Conservation (phyloP, 2,797 vertebrate genomes). For the Dryobates pubescens region DNA sequence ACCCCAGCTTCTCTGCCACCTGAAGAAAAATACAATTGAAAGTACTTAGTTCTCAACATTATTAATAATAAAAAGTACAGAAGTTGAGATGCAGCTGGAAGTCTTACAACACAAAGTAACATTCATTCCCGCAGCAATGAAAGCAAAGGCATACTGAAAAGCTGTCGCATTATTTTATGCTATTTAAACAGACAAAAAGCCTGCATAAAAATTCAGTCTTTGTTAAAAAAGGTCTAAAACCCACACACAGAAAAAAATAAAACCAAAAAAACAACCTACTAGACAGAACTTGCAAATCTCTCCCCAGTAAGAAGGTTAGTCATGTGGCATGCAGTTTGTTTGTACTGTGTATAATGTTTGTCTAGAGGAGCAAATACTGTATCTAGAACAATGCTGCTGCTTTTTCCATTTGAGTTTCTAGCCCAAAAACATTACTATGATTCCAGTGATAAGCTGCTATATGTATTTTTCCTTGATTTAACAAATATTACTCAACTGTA, state of each 20-base stretch:
- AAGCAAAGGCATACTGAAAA: background rate
- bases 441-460: background rate
- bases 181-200: background rate
- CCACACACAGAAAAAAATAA: background rate
- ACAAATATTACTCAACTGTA: too few species aligned
- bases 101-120: background rate
- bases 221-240: background rate
- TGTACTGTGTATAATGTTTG: background rate
- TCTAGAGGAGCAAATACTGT: background rate
- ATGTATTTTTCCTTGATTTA: background rate
- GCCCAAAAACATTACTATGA: background rate
- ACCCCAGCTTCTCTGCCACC: slow-evolving; percentile 98
- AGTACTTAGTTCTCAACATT: background rate
- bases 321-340: background rate
- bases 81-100: background rate
- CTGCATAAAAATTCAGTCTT: background rate
- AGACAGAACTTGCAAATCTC: background rate
- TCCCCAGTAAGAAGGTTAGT: background rate
- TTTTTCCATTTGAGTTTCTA: background rate
- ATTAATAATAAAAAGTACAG: background rate
- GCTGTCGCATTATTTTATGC: too few species aligned
- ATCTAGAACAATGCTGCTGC: background rate
- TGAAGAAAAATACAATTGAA: slow-evolving; percentile 65
- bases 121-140: background rate
- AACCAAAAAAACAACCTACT: background rate